Base-by-base conservation (phyloP, 2,113 vertebrate genomes). In the Hyaena hyaena region DNA sequence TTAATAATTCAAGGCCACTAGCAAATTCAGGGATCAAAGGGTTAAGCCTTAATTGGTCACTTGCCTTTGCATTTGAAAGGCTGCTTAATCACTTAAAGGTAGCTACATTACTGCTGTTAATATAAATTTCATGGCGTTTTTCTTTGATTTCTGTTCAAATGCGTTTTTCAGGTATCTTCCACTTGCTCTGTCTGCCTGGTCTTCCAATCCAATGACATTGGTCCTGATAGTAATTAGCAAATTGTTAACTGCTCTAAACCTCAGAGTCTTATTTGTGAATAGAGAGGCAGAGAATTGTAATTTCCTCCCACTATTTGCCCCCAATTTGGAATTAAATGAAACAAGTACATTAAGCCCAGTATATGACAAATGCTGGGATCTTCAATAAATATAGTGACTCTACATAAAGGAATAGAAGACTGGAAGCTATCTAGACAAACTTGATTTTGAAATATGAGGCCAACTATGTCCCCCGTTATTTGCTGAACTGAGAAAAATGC, bases 1-100 rank as follows among this genome's bases (percentile, higher is more conserved):
- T 92, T 95, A 89, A 96, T 95, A 96, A 97, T 97, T 97, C 68
- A 93, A 93, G 58, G 79, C 90, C 92, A 92, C 73, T 55, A 83
- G 93, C 63, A 61, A 96, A 97, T 83, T 95, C 74, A 80, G 61
- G 89, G 88, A 96, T 97, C 92, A 93, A 97, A 96, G 43, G 58
- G 58, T 89, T 73, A 95, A 89, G 39, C 19, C 48, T 96, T 96
- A 85, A 93, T 73, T 71, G 71, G 86, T 96, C 82, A 96, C 55
- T 95, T 94, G 90, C 33, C 50, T 94, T 93, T 69, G 65, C 63
- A 96, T 96, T 96, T 95, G 53, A 96, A 81, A 93, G 35, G 26
- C 21, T 26, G 88, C 61, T 93, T 85, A 95, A 95, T 86, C 79
- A 87, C 74, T 66, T 68, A 86, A 97, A 45, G 43, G 48, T 50